A percentile compares a stretch with the other conserved stretches of the same genome.
These are phyloP conservation scores for Bursaphelenchus okinawaensis DNA, from an alignment of 2,888 invertebrate genomes.

Conservation along the genomic window DNA sequence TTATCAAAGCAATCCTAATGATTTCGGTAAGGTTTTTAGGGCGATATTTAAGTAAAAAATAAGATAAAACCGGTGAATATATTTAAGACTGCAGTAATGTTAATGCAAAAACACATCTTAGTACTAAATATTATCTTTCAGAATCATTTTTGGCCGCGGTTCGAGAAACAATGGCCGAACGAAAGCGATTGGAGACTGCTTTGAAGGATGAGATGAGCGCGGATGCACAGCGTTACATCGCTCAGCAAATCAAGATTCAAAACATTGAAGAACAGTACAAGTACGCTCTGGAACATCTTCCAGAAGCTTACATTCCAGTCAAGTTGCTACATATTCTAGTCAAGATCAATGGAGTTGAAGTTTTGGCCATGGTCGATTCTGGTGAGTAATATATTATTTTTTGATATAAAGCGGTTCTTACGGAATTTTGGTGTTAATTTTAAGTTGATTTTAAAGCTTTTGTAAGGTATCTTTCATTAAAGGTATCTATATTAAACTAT, in stretches of 20 bases:
- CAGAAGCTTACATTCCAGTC: slow-evolving; percentile 94
- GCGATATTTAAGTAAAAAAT: too few species aligned
- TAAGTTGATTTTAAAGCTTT: too few species aligned
- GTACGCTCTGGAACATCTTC: slow-evolving; percentile 95
- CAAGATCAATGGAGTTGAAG: slow-evolving; percentile 88
- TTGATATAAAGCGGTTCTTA: background rate
- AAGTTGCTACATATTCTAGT: slow-evolving; percentile 96
- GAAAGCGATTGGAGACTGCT: background rate
- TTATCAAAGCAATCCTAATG: slow-evolving; percentile 24
- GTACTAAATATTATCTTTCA: too few species aligned
- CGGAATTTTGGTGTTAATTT: background rate
- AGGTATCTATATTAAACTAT: too few species aligned
- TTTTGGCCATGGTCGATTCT: slow-evolving; percentile 97
- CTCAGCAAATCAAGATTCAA: slow-evolving; percentile 66
- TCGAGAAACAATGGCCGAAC: background rate
- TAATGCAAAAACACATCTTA: too few species aligned
- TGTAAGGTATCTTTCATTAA: too few species aligned
- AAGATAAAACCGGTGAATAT: too few species aligned
- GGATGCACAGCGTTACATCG: slow-evolving; percentile 16
- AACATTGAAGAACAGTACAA: slow-evolving; percentile 97
- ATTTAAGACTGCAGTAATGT: too few species aligned
- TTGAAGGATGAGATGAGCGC: slow-evolving; percentile 3
- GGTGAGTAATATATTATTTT: slow-evolving; percentile 61
- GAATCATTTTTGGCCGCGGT: background rate
- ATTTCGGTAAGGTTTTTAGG: slow-evolving; percentile 35